phyloP scores from a whole-genome alignment of 1,140 invertebrate species.

The Chymomyza costata region DNA sequence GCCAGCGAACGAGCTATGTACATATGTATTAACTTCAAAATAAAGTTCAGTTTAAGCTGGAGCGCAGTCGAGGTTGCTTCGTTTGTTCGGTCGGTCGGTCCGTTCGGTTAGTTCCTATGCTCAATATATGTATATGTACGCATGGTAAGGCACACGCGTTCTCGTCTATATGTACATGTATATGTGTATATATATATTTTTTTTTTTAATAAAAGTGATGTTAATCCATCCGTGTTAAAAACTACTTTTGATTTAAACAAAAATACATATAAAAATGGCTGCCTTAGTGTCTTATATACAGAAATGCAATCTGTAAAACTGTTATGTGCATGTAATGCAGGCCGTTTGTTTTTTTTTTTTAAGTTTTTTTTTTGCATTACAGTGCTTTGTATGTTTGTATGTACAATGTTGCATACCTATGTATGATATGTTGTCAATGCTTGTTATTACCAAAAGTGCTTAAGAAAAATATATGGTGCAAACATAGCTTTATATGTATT shows the following conservation, averaged over 20 bases:
- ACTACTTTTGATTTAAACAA: no score
- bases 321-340: no score
- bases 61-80: constrained; percentile 67
- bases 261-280: no score
- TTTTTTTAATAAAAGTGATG: no score
- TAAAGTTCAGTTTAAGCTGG: constrained; percentile 70
- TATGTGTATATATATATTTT: no score
- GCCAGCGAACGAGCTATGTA: no score
- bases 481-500: constrained; percentile 14
- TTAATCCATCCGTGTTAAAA: no score
- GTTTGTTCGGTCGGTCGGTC: constrained; percentile 64
- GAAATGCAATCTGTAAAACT: no score
- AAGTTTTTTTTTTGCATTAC: no score
- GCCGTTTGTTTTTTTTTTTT: no score
- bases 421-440: constrained; percentile 25
- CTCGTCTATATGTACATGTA: constrained; percentile 30
- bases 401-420: constrained; percentile 15
- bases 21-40: constrained; percentile 65
- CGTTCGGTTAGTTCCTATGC: constrained; percentile 65
- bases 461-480: constrained; percentile 15
- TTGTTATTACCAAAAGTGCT: constrained; percentile 10
- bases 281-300: no score
- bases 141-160: constrained; percentile 67
- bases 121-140: constrained; percentile 12
- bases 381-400: constrained; percentile 15